phyloP scores from a whole-genome alignment of 1,140 invertebrate genomes.

The Linepithema humile region DNA sequence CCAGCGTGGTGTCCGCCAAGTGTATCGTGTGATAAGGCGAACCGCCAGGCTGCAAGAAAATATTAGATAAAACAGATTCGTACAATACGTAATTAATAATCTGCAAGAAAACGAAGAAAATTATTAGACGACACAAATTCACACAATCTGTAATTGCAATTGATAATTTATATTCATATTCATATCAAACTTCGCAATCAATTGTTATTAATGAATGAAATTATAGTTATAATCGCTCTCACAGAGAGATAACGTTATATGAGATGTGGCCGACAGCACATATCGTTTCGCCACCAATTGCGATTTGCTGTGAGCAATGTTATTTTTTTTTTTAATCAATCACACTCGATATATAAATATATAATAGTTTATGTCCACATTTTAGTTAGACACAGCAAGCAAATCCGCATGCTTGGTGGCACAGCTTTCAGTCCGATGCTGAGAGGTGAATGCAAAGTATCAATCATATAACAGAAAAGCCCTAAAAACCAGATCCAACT shows the following conservation, averaged over 20 bases:
- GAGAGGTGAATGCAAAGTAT: slow-evolving; percentile 60
- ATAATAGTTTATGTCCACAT: not conserved
- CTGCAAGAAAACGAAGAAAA: not conserved
- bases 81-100: not conserved
- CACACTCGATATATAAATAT: not conserved
- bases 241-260: not conserved
- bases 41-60: slow-evolving; percentile 86
- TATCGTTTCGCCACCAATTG: slow-evolving; percentile 25
- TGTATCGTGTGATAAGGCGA: slow-evolving; percentile 97
- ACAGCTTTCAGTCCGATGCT: slow-evolving; percentile 65
- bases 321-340: slow-evolving; percentile 4
- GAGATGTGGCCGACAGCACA: slow-evolving; percentile 26
- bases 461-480: slow-evolving; percentile 59
- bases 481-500: slow-evolving; percentile 72
- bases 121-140: slow-evolving; percentile 26
- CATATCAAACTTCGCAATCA: not conserved
- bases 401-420: slow-evolving; percentile 59
- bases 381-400: slow-evolving; percentile 13
- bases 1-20: slow-evolving; percentile 91
- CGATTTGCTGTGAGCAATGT: slow-evolving; percentile 13
- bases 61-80: not conserved
- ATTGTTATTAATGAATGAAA: slow-evolving; percentile 8
- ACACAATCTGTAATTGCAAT: not conserved
- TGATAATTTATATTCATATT: not conserved
- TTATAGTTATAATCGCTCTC: not conserved